These are phyloP conservation scores for Ariolimax columbianus DNA, from an alignment of 2,888 invertebrate genomes.

Conservation along the genomic window DNA sequence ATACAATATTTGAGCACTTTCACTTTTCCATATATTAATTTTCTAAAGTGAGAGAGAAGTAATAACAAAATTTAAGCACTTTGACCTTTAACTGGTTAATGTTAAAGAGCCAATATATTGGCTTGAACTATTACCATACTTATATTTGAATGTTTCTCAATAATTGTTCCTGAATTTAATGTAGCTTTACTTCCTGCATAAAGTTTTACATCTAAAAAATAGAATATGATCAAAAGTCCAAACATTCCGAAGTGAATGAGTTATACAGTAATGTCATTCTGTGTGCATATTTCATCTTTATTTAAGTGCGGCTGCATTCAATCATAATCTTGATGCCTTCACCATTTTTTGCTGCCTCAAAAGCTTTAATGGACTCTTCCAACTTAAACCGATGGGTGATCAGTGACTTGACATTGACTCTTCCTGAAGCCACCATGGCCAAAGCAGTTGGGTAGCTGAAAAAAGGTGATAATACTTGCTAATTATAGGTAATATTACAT, in stretches of 20 bases:
- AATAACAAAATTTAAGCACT: too few relatives aligned
- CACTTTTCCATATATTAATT: not conserved
- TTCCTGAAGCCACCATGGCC: conserved; percentile 74
- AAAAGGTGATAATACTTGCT: not conserved
- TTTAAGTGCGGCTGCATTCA: conserved; percentile 53
- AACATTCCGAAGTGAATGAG: too few relatives aligned
- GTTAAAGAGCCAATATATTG: too few relatives aligned
- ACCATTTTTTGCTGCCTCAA: conserved; percentile 88
- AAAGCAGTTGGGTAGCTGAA: conserved; percentile 77
- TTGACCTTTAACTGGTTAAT: not conserved
- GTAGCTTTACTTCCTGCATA: too few relatives aligned
- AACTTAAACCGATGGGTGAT: conserved; percentile 73
- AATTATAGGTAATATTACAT: not conserved
- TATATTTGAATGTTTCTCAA: too few relatives aligned
- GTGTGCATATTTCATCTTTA: not conserved
- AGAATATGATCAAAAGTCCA: too few relatives aligned
- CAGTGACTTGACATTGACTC: conserved; percentile 73
- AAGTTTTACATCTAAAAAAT: too few relatives aligned
- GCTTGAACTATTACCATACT: too few relatives aligned
- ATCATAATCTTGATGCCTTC: conserved; percentile 85
- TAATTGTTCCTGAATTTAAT: too few relatives aligned
- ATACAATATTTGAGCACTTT: not conserved
- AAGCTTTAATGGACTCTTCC: conserved; percentile 85
- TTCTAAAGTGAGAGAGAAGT: not conserved
- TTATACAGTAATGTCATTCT: not conserved